A percentile compares a stretch with the other conserved stretches of the same genome.
Evolutionary conservation across 2,888 invertebrate species (phyloP).

Genomic region (Cephus pygmeus): DNA sequence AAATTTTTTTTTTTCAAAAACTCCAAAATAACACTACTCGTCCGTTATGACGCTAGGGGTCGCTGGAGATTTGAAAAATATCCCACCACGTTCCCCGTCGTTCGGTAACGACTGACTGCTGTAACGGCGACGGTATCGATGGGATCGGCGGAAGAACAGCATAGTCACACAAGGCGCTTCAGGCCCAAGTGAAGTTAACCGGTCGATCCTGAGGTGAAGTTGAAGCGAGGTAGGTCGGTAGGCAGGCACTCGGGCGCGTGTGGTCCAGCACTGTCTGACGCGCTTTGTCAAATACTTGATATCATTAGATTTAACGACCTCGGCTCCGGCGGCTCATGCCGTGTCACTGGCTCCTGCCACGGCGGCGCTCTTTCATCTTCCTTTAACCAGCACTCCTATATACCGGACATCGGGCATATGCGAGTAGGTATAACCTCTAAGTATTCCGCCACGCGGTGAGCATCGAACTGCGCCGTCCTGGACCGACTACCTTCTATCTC

Average conservation of each 20-base stretch:
- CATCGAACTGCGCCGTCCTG: background rate
- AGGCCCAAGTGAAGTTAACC: constrained; percentile 20
- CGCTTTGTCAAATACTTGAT: constrained; percentile 59
- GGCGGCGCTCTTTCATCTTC: constrained; percentile 59
- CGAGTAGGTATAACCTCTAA: background rate
- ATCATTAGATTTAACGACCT: constrained; percentile 63
- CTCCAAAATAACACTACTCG: background rate
- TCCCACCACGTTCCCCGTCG: background rate
- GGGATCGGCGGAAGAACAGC: background rate
- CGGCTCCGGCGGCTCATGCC: constrained; percentile 45
- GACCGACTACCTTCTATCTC: background rate
- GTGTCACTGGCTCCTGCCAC: constrained; percentile 58
- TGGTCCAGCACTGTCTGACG: constrained; percentile 42
- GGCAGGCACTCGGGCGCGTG: constrained; percentile 36
- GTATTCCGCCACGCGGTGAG: background rate
- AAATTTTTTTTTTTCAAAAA: too few species aligned
- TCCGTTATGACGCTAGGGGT: background rate
- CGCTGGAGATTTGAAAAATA: background rate
- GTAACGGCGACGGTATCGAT: background rate
- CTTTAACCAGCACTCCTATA: constrained; percentile 49
- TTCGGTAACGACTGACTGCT: background rate
- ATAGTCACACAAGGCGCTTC: background rate
- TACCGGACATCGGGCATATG: background rate
- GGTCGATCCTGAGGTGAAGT: constrained; percentile 27
- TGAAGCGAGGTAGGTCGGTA: constrained; percentile 20